Evolutionary conservation across 2,113 vertebrate genomes (phyloP), one percentile per base, ranked within the genome.

Genomic region (Hipposideros armiger): DNA sequence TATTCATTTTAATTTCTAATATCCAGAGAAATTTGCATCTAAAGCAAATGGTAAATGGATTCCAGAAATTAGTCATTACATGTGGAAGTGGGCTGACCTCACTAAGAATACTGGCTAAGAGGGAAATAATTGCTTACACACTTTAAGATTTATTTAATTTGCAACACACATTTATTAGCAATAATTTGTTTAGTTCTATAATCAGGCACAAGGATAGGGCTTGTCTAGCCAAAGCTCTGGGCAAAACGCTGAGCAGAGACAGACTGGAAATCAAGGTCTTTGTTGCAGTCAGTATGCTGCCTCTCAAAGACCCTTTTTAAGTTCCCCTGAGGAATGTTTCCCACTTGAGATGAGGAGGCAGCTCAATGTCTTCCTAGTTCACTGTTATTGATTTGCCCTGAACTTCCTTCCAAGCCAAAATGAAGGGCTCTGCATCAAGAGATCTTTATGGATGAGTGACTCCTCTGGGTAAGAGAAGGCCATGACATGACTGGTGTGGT

Each of bases 111-210:
- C 20, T 81, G 42, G 24, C 90, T 47, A 70, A 86, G 50, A 94
- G 32, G 26, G 6, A 56, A 73, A 78, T 30, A 90, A 90, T 66
- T 47, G 24, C 56, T 85, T 84, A 36, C 11, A 36, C 11, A 80
- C 11, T 73, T 78, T 84, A 69, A 93, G 32, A 64, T 88, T 94
- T 87, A 92, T 94, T 81, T 85, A 60, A 90, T 93, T 96, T 96
- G n/a, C 45, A 70, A 30, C 30, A 42, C 36, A 52, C 5, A 26
- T 80, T 84, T 69, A 91, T 83, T 84, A 84, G 32, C 1, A 36
- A 58, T 74, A 80, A 91, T 91, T 83, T 83, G 32, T 69, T 94
- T 84, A 62, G 26, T 74, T 91, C 72, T 81, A 11, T 42, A 58
- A 47, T 36, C 22, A 11, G 82, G 60, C 60, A 17, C 52, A 84